phyloP scores from a whole-genome alignment of 2,797 vertebrate species.

The Amblyraja radiata region DNA sequence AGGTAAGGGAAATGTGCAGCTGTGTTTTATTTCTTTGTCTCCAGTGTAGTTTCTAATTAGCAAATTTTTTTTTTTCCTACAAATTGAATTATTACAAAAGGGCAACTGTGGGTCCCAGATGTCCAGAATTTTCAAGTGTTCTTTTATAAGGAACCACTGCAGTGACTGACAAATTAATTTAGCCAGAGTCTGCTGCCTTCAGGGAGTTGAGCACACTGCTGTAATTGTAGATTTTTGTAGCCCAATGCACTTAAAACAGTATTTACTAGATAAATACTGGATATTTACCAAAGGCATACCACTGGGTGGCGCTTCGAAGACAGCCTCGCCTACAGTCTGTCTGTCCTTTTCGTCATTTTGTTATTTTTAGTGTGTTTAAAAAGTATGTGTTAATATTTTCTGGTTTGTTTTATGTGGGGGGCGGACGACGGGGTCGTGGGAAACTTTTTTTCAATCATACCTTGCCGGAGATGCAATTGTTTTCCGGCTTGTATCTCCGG shows the following conservation, averaged over 20 bases:
- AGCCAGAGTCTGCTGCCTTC: constrained; percentile 47
- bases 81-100: constrained; percentile 53
- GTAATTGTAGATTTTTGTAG: constrained; percentile 48
- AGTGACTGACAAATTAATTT: constrained; percentile 52
- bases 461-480: too few species aligned
- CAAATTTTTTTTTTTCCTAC: constrained; percentile 51
- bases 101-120: constrained; percentile 56
- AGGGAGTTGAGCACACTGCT: constrained; percentile 44
- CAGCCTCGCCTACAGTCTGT: too few species aligned
- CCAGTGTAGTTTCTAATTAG: constrained; percentile 50
- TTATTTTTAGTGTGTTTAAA: too few species aligned
- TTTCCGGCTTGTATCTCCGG: too few species aligned
- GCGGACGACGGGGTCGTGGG: too few species aligned
- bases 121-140: constrained; percentile 46
- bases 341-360: too few species aligned
- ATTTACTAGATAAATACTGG: neutral
- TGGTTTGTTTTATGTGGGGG: too few species aligned
- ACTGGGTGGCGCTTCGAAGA: too few species aligned
- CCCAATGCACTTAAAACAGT: constrained; percentile 43
- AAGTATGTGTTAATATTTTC: too few species aligned
- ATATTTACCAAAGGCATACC: too few species aligned
- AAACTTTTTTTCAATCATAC: too few species aligned
- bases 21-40: constrained; percentile 11
- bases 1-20: neutral
- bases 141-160: constrained; percentile 42